Base-by-base conservation (phyloP, 2,888 invertebrate species). In the Malacosoma neustria region DNA sequence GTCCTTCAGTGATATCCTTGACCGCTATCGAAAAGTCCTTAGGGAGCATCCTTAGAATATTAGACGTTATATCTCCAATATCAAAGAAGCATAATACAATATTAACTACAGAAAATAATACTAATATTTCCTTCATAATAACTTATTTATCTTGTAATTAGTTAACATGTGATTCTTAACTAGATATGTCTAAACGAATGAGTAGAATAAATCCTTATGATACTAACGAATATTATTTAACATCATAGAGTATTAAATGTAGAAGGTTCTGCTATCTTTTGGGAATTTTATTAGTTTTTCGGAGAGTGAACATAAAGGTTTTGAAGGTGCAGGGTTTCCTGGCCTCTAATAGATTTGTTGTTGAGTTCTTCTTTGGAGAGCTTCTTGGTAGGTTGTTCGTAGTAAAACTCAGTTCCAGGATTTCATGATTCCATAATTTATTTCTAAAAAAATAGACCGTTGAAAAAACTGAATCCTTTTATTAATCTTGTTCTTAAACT, bases 1-100 rank as follows among this genome's bases (percentile, higher is more conserved):
- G 41, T 2, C 74, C 70, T 41, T 74, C 63, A 2, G 75, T 77
- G 30, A 87, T 77, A 54, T 87, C 85, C 46, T 74, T 76, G 9
- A 87, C 45, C 14, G 87, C 87, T 9, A 57, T 40, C 0, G 81
- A 51, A 46, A 86, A 76, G 12, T 71, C 73, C 34, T 54, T 53
- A 0, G 85, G 81, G 6, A 82, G 54, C 14, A 42, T 53, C 2
- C 45, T 61, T 47, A 76, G 46, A n/a, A 41, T 51, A 14, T 62
- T 63, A n/a, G 72, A 66, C 22, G 54, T 60, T 36, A 79, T 55
- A 22, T 72, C 65, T 52, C 66, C 44, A 14, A 79, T 68, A 45
- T 79, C 71, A 41, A 72, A 70, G 38, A 75, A 72, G 32, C 67
- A 56, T 29, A 43, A 33, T 13, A 41, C 58, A 2, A 39, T 11